Evolutionary conservation across 2,797 vertebrate genomes (phyloP).

Genomic region (Lagocephalus sceleratus): DNA sequence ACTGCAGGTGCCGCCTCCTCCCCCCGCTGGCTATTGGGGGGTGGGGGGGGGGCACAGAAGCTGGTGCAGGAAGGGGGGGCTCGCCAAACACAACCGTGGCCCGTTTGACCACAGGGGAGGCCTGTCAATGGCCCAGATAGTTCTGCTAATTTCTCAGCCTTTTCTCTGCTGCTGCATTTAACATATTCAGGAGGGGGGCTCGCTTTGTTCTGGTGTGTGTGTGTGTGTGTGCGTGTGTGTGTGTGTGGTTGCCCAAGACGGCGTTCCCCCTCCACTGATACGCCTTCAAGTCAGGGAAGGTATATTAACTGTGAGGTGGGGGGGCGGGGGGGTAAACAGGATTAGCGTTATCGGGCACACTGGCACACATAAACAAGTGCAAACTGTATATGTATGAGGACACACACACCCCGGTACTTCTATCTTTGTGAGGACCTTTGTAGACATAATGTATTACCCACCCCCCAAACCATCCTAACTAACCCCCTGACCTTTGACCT

Average conservation of each 20-base stretch:
- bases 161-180: slow-evolving; percentile 62
- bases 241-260: too few relatives aligned
- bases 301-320: slow-evolving; percentile 53
- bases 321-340: slow-evolving; percentile 71
- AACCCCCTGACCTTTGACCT: too few relatives aligned
- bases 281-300: slow-evolving; percentile 67
- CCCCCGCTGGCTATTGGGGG: slow-evolving; percentile 58
- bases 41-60: slow-evolving; percentile 35
- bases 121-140: slow-evolving; percentile 80
- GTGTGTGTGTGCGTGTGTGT: slow-evolving; percentile 21
- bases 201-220: slow-evolving; percentile 50
- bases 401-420: slow-evolving; percentile 2
- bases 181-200: slow-evolving; percentile 66
- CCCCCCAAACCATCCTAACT: too few relatives aligned
- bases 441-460: too few relatives aligned
- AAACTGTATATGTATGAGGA: slow-evolving; percentile 27
- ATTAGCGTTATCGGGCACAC: slow-evolving; percentile 72
- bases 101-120: slow-evolving; percentile 78
- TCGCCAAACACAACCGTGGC: slow-evolving; percentile 51
- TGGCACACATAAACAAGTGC: slow-evolving; percentile 33
- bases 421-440: too few relatives aligned
- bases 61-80: slow-evolving; percentile 15
- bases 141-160: slow-evolving; percentile 76
- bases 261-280: slow-evolving; percentile 7
- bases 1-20: slow-evolving; percentile 46